Conservation (phyloP, 2,888 invertebrate genomes). For the Tillus elongatus region DNA sequence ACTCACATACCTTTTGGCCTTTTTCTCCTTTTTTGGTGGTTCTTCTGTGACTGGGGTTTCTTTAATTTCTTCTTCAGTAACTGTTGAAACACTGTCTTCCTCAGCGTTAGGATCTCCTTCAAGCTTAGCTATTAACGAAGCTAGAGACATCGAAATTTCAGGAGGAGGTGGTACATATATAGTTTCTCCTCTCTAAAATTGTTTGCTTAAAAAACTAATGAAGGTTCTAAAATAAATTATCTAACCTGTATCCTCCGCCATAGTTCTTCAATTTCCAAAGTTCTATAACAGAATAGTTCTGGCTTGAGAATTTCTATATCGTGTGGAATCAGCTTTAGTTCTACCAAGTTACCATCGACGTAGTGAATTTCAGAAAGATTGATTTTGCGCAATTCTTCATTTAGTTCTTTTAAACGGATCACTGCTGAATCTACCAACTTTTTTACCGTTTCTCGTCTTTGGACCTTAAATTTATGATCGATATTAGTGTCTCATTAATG, state of each 20-base stretch:
- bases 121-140: too few species aligned
- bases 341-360: conserved; percentile 60
- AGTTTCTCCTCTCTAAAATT: too few species aligned
- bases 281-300: conserved; percentile 52
- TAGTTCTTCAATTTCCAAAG: conserved; percentile 37
- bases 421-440: conserved; percentile 51
- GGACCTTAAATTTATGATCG: conserved; percentile 33
- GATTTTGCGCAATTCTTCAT: conserved; percentile 47
- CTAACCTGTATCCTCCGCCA: conserved; percentile 28
- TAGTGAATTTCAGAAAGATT: conserved; percentile 58
- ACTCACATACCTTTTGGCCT: too few species aligned
- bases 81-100: too few species aligned
- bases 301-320: conserved; percentile 57
- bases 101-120: too few species aligned
- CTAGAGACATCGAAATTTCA: too few species aligned
- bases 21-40: conserved; percentile 23
- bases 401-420: conserved; percentile 49
- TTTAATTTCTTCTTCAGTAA: not conserved
- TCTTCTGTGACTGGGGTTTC: conserved; percentile 9
- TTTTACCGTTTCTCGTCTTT: conserved; percentile 49
- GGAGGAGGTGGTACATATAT: not conserved
- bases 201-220: too few species aligned
- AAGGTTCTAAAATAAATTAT: too few species aligned
- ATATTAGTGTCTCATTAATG: too few species aligned
- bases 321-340: conserved; percentile 59